Base-by-base conservation (phyloP, 2,797 vertebrate genomes). In the Brachyalestes nurse region DNA sequence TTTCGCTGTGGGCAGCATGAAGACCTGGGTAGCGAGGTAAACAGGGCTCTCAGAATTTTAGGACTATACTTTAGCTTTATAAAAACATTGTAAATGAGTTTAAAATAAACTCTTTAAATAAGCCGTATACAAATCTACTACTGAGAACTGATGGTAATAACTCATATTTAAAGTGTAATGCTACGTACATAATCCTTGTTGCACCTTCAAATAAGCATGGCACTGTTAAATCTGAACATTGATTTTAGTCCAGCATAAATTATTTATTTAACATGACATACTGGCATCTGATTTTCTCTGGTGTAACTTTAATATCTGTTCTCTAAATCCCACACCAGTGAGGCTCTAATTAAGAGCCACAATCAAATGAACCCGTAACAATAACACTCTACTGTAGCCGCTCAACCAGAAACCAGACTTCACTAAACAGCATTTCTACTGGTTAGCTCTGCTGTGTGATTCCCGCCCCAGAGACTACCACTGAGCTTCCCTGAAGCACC, bases 331-430 rank as follows among this genome's bases (percentile, higher is more conserved):
- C 19, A 42, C 17, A 66, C 25, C 61, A n/a, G 38, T 14, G 5
- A 4, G 1, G 9, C 16, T 34, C 69, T 38, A 51, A 25, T 53
- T 10, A 71, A 28, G 23, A 17, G 45, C 1, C n/a, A 49, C 21
- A 2, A 10, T 60, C 9, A 21, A 67, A 70, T 47, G 45, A 8
- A 23, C 1, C 16, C 69, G 53, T 66, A 19, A 17, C 38, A 71
- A 53, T 19, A 72, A 70, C 14, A 49, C 12, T 42, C 47, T 34
- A 53, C 47, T 53, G 47, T 53, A 51, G 23, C 49, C 14, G 19
- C 21, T 51, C 23, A 71, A 71, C 14, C 42, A 49, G 66, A 69
- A 69, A 69, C 66, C 12, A 49, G 45, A 70, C 45, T 38, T 71
- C 28, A 38, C 23, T 12, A 53, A 25, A 51, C 67, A 16, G 19